Percentiles rank a stretch among this genome's conserved stretches.
These are phyloP conservation scores for Hypomesus transpacificus DNA, from an alignment of 2,113 vertebrate species.

Conservation along the genomic window DNA sequence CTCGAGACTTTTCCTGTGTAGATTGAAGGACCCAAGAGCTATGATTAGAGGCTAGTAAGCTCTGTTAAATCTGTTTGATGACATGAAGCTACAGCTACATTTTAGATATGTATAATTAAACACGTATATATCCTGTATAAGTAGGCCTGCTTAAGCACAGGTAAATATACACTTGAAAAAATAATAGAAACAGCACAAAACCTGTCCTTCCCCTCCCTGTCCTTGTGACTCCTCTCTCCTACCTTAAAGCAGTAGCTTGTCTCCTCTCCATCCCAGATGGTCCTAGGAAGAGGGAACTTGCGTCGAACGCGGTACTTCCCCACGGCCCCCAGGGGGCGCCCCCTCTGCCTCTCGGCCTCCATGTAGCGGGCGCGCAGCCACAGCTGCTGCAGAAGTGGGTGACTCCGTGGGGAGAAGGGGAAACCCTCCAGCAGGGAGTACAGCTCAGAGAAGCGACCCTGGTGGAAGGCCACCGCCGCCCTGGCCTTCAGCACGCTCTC, in stretches of 20 bases:
- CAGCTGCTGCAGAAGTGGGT: constrained; percentile 69
- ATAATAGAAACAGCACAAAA: too few species aligned
- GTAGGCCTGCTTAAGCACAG: too few species aligned
- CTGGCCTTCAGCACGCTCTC: constrained; percentile 69
- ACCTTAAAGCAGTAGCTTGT: constrained; percentile 75
- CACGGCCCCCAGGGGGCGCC: constrained; percentile 68
- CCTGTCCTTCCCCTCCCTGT: too few species aligned
- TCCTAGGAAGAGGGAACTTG: constrained; percentile 68
- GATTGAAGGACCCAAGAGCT: too few species aligned
- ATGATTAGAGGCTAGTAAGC: too few species aligned
- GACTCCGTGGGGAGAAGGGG: constrained; percentile 63
- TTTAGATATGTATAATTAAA: too few species aligned
- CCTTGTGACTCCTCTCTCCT: not conserved
- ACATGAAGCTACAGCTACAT: too few species aligned
- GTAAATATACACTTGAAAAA: too few species aligned
- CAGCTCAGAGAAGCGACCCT: constrained; percentile 65
- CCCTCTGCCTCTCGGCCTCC: constrained; percentile 65
- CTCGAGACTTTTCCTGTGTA: constrained; percentile 66
- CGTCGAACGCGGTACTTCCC: constrained; percentile 70
- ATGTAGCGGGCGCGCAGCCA: constrained; percentile 68
- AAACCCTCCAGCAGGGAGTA: constrained; percentile 64
- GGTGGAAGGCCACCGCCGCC: constrained; percentile 66
- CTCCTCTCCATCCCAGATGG: constrained; percentile 74
- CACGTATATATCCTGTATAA: too few species aligned
- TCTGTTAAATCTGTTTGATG: too few species aligned